Conservation (phyloP, 2,888 invertebrate genomes). For the Malachius bipustulatus region DNA sequence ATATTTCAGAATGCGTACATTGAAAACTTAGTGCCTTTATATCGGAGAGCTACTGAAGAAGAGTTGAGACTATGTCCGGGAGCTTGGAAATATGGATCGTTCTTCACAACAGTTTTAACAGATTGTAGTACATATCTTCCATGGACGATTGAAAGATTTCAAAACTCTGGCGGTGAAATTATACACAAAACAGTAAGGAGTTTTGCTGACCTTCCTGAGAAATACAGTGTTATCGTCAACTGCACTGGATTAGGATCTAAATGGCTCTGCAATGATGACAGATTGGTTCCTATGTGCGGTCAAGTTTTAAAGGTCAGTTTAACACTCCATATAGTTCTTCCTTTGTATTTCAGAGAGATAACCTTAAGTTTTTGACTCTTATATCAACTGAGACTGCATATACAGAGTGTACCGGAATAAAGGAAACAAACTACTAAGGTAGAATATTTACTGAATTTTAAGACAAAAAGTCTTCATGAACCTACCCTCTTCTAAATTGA, state of each 20-base stretch:
- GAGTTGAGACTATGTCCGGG: constrained; percentile 63
- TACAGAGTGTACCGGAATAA: no score
- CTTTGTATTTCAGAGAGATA: constrained; percentile 3
- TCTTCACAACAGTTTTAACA: constrained; percentile 65
- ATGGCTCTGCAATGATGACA: constrained; percentile 59
- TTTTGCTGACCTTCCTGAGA: constrained; percentile 45
- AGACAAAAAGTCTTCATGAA: no score
- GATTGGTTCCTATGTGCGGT: constrained; percentile 69
- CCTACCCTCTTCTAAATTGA: no score
- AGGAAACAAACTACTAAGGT: no score
- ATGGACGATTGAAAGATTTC: constrained; percentile 58
- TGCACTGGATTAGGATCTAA: constrained; percentile 79
- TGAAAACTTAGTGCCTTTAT: constrained; percentile 64
- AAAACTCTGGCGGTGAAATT: constrained; percentile 51
- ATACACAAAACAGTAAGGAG: constrained; percentile 43
- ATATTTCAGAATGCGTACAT: constrained; percentile 58
- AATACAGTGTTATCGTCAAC: constrained; percentile 66
- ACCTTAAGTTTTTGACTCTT: no score
- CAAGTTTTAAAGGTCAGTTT: constrained; percentile 59
- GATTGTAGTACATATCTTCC: constrained; percentile 65
- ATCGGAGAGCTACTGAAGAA: constrained; percentile 55
- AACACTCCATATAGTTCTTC: neutral
- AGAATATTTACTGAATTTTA: no score
- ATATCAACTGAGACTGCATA: no score
- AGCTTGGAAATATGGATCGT: constrained; percentile 74